Conservation (phyloP, 1,140 invertebrate species). For the Lepeophtheirus salmonis region DNA sequence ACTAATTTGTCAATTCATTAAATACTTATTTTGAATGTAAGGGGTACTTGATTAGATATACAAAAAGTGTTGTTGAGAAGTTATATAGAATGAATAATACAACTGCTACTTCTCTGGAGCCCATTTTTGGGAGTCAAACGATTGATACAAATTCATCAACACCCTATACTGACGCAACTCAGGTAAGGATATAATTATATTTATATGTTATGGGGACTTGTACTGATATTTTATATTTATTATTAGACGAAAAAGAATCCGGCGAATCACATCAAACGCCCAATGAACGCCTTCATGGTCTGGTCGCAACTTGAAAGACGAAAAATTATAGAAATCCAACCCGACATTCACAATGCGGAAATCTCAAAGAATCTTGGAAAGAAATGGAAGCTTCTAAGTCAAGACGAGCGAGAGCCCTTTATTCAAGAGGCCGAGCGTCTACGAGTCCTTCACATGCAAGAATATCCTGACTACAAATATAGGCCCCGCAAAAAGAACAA, state of each 20-base stretch:
- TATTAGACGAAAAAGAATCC: conserved; percentile 23
- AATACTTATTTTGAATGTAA: no score
- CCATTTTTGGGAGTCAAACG: background rate
- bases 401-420: conserved; percentile 73
- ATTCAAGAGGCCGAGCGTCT: conserved; percentile 80
- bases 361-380: conserved; percentile 76
- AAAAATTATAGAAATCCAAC: conserved; percentile 75
- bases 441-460: conserved; percentile 69
- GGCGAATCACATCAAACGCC: conserved; percentile 25
- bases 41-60: no score
- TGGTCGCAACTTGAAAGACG: conserved; percentile 56
- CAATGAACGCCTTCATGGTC: conserved; percentile 18
- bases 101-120: background rate
- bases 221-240: background rate
- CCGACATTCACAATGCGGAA: no score
- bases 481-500: conserved; percentile 77
- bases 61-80: no score
- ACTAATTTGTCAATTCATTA: no score
- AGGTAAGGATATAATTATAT: conserved; percentile 9
- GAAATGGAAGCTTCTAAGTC: conserved; percentile 69
- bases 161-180: conserved; percentile 19
- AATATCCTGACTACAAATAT: conserved; percentile 97
- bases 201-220: conserved; percentile 18
- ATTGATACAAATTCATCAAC: conserved; percentile 11
- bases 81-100: no score